Base-by-base conservation (phyloP, 2,113 vertebrate genomes). In the Zosterops hypoxanthus region DNA sequence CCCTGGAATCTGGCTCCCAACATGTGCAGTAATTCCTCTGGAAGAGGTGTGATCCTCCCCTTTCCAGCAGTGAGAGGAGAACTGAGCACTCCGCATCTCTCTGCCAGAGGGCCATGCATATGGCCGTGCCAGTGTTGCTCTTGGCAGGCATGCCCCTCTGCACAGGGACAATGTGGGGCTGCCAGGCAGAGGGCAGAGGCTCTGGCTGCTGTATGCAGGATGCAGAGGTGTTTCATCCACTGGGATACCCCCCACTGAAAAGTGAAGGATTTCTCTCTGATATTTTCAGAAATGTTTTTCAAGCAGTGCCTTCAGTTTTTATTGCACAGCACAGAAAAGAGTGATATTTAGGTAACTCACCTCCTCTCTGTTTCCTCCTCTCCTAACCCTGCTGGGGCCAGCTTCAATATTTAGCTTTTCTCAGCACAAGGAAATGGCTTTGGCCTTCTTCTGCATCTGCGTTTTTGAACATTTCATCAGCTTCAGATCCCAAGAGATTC, bases 91-190 rank as follows among this genome's bases (percentile, higher is more conserved):
- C 57, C 1, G 3, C 0, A 1, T 46, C 3, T 42, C 56, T n/a
- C 41, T 69, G 73, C 6, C 5, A 2, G 31, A 55, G 31, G 24
- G 47, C 13, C 0, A 3, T n/a, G 34, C 1, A 0, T 44, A 20
- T 3, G 1, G 71, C 56, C 0, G 0, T 61, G 77, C 42, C 50
- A 11, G 21, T 25, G 66, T 64, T 33, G 64, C 50, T 44, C n/a
- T 52, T 0, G 1, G 63, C 23, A 12, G 61, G 34, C 0, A 1
- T 12, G 39, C 53, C 11, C 28, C 36, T 46, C 91, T 86, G 69
- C 66, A 28, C 0, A 5, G 41, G 39, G 52, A 25, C 73, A 57
- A 2, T 5, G 46, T 4, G 3, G 25, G 69, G 39, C 52, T 89
- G 52, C 76, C 3, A 3, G 59, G 36, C 6, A 6, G 53, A 75